Base-by-base conservation (phyloP, 2,797 vertebrate genomes). In the Tangara arthus region DNA sequence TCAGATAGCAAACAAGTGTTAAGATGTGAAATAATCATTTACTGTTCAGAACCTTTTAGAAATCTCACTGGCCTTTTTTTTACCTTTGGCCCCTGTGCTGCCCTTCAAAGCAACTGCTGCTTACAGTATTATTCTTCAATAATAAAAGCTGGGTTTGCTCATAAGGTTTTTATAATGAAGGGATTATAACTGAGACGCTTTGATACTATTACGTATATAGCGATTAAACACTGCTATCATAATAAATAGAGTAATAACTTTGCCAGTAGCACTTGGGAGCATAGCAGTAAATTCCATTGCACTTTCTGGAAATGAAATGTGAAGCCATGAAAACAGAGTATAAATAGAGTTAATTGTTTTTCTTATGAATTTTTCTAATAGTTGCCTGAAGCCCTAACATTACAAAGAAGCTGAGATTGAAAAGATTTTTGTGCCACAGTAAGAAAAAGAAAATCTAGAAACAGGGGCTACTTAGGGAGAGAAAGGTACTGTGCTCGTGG, bases 211-310 rank as follows among this genome's bases (percentile, higher is more conserved):
- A 72, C 7, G 19, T 72, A 41, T 35, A 11, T 41, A 66, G 34
- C 89, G 92, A 72, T 88, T 79, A 93, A 95, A 46, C 47, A 64
- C n/a, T 90, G 59, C 9, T 91, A 64, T 82, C 78, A 90, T 71
- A 87, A 73, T 50, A 95, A 90, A 87, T 64, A 89, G 1, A 85
- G 39, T 15, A 44, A 82, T 65, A 90, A 84, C 50, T 47, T 76
- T 26, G 8, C 46, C 61, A 68, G 60, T 71, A 83, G 72, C 65
- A 37, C 47, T 85, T 83, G 32, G 47, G 55, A 87, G 15, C 1
- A 2, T 1, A 66, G 52, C 37, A 75, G 70, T 88, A 90, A 91
- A 93, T 83, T 89, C 61, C 73, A 0, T 27, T 75, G 59, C 32
- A 7, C 55, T 39, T 90, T 81, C 57, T 81, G 73, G 34, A 91